Conservation (phyloP, 2,113 vertebrate species). For the Perccottus glenii region DNA sequence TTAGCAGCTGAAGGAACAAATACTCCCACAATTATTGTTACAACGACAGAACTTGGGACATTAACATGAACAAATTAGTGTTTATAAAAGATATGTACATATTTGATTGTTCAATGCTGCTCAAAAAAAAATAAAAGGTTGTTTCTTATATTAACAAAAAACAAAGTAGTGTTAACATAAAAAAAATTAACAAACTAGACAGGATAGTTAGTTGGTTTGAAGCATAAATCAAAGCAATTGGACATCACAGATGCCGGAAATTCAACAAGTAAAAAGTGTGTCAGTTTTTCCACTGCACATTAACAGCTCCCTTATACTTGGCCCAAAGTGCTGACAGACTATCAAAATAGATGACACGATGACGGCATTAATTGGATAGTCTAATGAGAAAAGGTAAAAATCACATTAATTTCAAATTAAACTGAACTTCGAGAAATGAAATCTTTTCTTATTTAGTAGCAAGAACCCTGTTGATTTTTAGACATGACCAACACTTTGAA, state of each 20-base stretch:
- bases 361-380: not conserved
- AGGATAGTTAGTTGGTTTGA: not conserved
- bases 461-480: not conserved
- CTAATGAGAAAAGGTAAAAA: not conserved
- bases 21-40: not conserved
- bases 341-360: not conserved
- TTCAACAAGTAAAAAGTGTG: slow-evolving; percentile 20
- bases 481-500: slow-evolving; percentile 3
- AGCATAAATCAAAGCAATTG: not conserved
- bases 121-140: not conserved
- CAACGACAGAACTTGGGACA: not conserved
- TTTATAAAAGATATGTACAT: not conserved
- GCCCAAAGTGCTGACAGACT: slow-evolving; percentile 21
- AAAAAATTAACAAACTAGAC: not conserved
- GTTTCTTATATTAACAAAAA: not conserved
- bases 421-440: not conserved
- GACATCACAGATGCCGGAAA: slow-evolving; percentile 50
- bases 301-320: slow-evolving; percentile 2
- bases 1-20: not conserved
- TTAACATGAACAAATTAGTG: not conserved
- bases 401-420: not conserved
- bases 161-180: not conserved
- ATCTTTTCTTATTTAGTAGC: no score
- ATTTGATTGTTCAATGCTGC: slow-evolving; percentile 3
- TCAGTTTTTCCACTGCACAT: not conserved